Evolutionary conservation across 1,140 invertebrate genomes (phyloP).

Genomic region (Drosophila lini): DNA sequence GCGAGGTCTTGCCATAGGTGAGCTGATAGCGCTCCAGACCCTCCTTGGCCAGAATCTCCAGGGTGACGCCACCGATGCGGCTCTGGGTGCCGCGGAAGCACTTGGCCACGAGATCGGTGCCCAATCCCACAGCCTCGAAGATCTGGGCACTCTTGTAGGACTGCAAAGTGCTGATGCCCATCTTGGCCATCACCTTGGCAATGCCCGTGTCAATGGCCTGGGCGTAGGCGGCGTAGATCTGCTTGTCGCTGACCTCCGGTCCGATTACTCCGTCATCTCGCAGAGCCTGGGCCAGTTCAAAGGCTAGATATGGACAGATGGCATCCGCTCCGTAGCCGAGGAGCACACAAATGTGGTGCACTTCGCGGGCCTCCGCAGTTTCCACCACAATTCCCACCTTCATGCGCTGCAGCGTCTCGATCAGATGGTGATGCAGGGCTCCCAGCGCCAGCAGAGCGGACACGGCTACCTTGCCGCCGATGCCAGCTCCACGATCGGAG

Average conservation of each 20-base stretch:
- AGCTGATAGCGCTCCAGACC: conserved; percentile 93
- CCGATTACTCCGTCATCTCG: conserved; percentile 93
- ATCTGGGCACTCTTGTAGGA: conserved; percentile 99
- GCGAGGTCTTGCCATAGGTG: conserved; percentile 89
- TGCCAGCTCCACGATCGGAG: conserved; percentile 92
- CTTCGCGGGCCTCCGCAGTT: conserved; percentile 97
- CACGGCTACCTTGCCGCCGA: conserved; percentile 88
- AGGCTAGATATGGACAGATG: conserved; percentile 98
- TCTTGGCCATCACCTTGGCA: conserved; percentile 98
- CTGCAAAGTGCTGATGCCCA: conserved; percentile 99
- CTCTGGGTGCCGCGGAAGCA: conserved; percentile 98
- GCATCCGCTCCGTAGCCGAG: conserved; percentile 99
- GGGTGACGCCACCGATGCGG: conserved; percentile 96
- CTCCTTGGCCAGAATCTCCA: conserved; percentile 95
- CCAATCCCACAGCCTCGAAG: conserved; percentile 98
- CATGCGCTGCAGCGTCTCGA: conserved; percentile 97
- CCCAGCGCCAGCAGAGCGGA: conserved; percentile 94
- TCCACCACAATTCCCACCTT: conserved; percentile 97
- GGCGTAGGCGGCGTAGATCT: conserved; percentile 89
- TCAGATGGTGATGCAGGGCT: conserved; percentile 97
- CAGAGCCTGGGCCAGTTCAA: conserved; percentile 94
- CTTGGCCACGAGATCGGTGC: conserved; percentile 96
- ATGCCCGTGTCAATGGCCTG: conserved; percentile 91
- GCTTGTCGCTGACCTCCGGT: conserved; percentile 90
- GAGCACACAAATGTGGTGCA: conserved; percentile 98